A percentile compares a stretch with the other conserved stretches of the same genome.
These are phyloP conservation scores for Bombus sylvicola DNA, from an alignment of 1,140 invertebrate genomes.

Conservation along the genomic window DNA sequence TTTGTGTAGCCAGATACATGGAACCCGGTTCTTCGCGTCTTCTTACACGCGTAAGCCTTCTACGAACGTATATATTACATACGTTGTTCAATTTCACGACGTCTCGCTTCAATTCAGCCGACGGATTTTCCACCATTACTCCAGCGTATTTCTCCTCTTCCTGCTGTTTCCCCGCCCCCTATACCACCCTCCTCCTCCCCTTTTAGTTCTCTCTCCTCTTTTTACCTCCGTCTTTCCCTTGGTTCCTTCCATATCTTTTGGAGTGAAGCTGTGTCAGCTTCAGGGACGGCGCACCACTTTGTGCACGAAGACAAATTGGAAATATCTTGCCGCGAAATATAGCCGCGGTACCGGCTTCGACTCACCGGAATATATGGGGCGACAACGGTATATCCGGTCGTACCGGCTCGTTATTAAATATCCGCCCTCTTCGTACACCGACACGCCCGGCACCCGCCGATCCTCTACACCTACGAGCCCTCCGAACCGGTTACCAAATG, in stretches of 20 bases:
- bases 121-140: constrained; percentile 80
- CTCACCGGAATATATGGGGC: constrained; percentile 63
- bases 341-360: constrained; percentile 61
- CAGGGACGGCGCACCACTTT: constrained; percentile 75
- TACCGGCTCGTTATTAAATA: constrained; percentile 69
- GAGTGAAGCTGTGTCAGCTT: constrained; percentile 57
- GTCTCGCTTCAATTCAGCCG: constrained; percentile 80
- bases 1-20: constrained; percentile 24
- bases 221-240: constrained; percentile 1
- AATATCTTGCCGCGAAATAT: constrained; percentile 77
- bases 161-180: constrained; percentile 10
- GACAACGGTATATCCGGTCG: constrained; percentile 66
- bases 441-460: background rate
- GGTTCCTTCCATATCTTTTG: constrained; percentile 17
- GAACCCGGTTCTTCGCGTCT: constrained; percentile 11
- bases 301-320: constrained; percentile 80
- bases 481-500: constrained; percentile 49
- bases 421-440: constrained; percentile 44
- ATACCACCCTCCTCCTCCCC: background rate
- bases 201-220: background rate
- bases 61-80: constrained; percentile 73
- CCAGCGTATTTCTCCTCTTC: constrained; percentile 57
- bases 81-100: constrained; percentile 81
- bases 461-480: background rate
- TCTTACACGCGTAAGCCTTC: constrained; percentile 57